Conservation (phyloP, 2,797 vertebrate genomes). For the Sebastiscus albofasciatus region DNA sequence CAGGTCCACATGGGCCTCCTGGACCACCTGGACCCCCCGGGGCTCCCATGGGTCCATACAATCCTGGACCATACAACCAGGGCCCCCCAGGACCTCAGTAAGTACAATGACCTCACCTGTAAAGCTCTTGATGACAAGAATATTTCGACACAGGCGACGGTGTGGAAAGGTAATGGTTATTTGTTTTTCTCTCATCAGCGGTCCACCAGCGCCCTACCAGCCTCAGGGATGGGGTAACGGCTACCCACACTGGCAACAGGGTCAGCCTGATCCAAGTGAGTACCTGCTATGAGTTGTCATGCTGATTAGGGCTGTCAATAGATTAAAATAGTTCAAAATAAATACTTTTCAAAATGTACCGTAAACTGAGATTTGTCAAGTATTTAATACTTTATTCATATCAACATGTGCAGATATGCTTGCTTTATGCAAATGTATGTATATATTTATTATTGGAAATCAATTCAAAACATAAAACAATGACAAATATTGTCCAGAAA, state of each 20-base stretch:
- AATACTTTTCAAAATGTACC: too few species aligned
- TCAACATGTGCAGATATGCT: too few species aligned
- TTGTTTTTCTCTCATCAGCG: constrained; percentile 77
- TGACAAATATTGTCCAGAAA: too few species aligned
- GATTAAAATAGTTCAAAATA: too few species aligned
- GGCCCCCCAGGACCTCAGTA: constrained; percentile 98
- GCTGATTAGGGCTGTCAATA: too few species aligned
- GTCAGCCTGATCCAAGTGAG: constrained; percentile 97
- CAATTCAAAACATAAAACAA: too few species aligned
- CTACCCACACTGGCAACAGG: constrained; percentile 98
- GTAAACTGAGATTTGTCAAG: too few species aligned
- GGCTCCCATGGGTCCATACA: constrained; percentile 97
- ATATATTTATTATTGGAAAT: too few species aligned
- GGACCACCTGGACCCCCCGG: constrained; percentile 94
- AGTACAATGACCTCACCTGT: constrained; percentile 60
- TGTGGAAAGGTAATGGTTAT: neutral
- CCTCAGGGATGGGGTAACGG: constrained; percentile 98
- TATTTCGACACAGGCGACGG: neutral
- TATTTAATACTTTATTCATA: too few species aligned
- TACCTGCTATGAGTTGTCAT: neutral
- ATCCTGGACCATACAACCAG: constrained; percentile 96
- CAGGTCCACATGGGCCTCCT: constrained; percentile 95
- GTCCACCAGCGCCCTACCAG: constrained; percentile 95
- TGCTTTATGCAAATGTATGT: too few species aligned
- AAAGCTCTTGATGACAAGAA: rapidly evolving